A percentile compares a stretch with the other conserved stretches of the same genome.
These are phyloP conservation scores for Takifugu ocellatus DNA, from an alignment of 2,797 vertebrate species.

Conservation along the genomic window DNA sequence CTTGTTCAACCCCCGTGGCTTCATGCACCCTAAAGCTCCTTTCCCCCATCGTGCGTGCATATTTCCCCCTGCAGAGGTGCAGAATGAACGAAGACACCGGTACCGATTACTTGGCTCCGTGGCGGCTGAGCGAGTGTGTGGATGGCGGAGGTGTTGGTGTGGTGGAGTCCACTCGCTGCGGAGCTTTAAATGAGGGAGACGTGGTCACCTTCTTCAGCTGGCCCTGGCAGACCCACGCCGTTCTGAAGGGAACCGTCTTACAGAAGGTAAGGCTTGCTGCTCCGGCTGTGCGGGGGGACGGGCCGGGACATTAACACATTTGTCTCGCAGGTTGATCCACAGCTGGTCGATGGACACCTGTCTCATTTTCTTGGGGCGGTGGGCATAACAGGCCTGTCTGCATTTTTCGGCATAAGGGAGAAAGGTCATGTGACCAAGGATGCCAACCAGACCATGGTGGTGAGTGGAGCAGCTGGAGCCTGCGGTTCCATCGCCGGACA, in stretches of 20 bases:
- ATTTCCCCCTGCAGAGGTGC: slow-evolving; percentile 77
- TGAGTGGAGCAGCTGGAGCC: slow-evolving; percentile 92
- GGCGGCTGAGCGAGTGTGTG: slow-evolving; percentile 79
- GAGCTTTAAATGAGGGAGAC: slow-evolving; percentile 69
- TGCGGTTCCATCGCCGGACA: slow-evolving; percentile 94
- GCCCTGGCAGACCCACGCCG: slow-evolving; percentile 88
- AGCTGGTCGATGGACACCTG: slow-evolving; percentile 82
- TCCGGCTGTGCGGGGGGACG: not conserved
- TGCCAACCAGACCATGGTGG: slow-evolving; percentile 90
- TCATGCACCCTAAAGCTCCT: not conserved
- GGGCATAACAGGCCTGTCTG: slow-evolving; percentile 88
- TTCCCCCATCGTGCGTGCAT: not conserved
- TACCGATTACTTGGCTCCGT: slow-evolving; percentile 82
- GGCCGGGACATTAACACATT: too few species aligned
- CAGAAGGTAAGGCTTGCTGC: slow-evolving; percentile 78
- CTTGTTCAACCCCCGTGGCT: not conserved
- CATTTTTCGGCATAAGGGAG: slow-evolving; percentile 86
- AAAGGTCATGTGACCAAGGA: slow-evolving; percentile 84
- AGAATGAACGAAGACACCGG: slow-evolving; percentile 91
- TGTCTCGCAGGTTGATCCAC: slow-evolving; percentile 79
- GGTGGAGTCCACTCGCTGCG: slow-evolving; percentile 82
- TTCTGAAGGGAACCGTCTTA: slow-evolving; percentile 78
- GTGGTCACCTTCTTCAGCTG: slow-evolving; percentile 86
- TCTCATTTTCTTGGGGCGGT: slow-evolving; percentile 90
- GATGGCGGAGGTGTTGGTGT: slow-evolving; percentile 89